Percentiles rank a stretch among this genome's conserved stretches.
phyloP scores from a whole-genome alignment of 2,797 vertebrate genomes.

The Cercopithecus mitis region DNA sequence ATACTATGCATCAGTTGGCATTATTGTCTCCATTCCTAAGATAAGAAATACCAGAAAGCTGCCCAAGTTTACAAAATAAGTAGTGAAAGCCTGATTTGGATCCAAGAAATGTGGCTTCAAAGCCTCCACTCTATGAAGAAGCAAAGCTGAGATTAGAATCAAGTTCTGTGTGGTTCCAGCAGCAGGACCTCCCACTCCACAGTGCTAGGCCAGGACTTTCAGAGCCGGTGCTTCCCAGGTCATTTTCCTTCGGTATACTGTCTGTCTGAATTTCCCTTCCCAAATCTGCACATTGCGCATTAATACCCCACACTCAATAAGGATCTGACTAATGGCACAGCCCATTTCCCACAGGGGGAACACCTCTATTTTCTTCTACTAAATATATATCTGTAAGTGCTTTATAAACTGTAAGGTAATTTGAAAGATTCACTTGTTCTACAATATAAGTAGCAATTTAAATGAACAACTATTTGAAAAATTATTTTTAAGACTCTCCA shows the following conservation, averaged over 20 bases:
- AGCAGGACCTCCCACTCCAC: not conserved
- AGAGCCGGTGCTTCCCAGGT: not conserved
- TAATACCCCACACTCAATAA: not conserved
- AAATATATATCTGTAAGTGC: not conserved
- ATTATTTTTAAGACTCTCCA: conserved; percentile 8
- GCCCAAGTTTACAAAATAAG: not conserved
- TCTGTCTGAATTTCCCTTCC: not conserved
- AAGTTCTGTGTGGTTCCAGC: not conserved
- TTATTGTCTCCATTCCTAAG: not conserved
- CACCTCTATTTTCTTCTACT: not conserved
- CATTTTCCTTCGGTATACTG: not conserved
- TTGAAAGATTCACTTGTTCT: not conserved
- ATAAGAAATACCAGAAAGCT: not conserved
- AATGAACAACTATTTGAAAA: conserved; percentile 11
- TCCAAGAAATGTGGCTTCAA: not conserved
- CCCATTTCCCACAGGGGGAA: not conserved
- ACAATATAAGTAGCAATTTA: conserved; percentile 8
- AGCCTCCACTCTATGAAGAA: not conserved
- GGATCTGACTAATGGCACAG: not conserved
- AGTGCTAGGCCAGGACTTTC: not conserved
- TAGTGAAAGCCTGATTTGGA: not conserved
- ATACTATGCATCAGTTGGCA: not conserved
- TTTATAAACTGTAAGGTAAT: not conserved
- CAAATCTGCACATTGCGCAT: not conserved
- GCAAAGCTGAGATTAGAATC: not conserved